These are phyloP conservation scores for Epinephelus moara DNA, from an alignment of 2,113 vertebrate genomes.

Conservation along the genomic window DNA sequence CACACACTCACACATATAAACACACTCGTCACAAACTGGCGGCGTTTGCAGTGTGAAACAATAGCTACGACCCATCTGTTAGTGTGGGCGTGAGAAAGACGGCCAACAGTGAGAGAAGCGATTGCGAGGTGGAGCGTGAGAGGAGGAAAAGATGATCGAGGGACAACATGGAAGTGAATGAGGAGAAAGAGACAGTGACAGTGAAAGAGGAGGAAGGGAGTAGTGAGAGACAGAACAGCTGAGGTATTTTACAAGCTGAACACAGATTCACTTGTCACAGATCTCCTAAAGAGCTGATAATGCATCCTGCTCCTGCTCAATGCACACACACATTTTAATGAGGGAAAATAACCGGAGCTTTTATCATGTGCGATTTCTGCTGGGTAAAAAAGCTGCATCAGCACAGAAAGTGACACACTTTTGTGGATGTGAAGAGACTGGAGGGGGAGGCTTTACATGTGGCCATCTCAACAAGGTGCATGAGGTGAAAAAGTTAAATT, in stretches of 20 bases:
- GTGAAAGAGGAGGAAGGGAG: slow-evolving; percentile 15
- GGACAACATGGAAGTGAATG: slow-evolving; percentile 18
- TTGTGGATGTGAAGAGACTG: too few species aligned
- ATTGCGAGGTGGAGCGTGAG: slow-evolving; percentile 11
- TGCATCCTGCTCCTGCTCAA: not conserved
- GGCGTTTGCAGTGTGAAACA: slow-evolving; percentile 47
- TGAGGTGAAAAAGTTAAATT: not conserved
- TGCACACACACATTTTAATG: slow-evolving; percentile 10
- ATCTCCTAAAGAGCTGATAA: slow-evolving; percentile 18
- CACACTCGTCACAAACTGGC: slow-evolving; percentile 41
- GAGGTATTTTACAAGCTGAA: slow-evolving; percentile 36
- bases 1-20: slow-evolving; percentile 19
- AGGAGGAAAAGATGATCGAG: not conserved
- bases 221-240: slow-evolving; percentile 36
- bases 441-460: not conserved
- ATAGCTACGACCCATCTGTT: slow-evolving; percentile 57
- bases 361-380: not conserved
- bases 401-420: not conserved
- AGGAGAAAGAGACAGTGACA: not conserved
- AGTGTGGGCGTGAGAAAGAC: slow-evolving; percentile 62
- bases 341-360: not conserved
- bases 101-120: slow-evolving; percentile 4
- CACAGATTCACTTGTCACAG: slow-evolving; percentile 18
- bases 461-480: not conserved
- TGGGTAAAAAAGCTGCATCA: slow-evolving; percentile 17